Conservation (phyloP, 2,888 invertebrate species). For the Malacosoma neustria region DNA sequence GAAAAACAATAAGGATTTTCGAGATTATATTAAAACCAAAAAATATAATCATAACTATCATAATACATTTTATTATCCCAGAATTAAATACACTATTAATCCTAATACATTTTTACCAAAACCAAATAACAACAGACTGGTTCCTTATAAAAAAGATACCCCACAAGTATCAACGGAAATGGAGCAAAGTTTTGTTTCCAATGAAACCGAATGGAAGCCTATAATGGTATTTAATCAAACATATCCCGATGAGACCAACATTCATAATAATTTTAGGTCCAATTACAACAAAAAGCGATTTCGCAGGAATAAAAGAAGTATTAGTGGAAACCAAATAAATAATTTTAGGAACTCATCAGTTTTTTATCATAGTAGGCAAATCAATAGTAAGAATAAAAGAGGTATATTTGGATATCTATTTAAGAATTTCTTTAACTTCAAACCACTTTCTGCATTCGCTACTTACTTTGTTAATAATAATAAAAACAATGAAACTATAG, state of each 20-base stretch:
- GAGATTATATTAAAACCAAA: slow-evolving; percentile 60
- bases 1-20: slow-evolving; percentile 59
- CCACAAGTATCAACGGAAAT: slow-evolving; percentile 19
- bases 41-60: slow-evolving; percentile 65
- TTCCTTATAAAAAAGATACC: slow-evolving; percentile 33
- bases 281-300: slow-evolving; percentile 24
- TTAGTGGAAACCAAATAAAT: slow-evolving; percentile 4
- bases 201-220: slow-evolving; percentile 52
- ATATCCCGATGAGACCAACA: slow-evolving; percentile 3
- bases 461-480: neutral
- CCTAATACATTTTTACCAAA: slow-evolving; percentile 37
- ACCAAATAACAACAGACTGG: slow-evolving; percentile 43
- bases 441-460: neutral
- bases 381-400: neutral
- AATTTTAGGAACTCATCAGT: neutral
- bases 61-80: slow-evolving; percentile 56
- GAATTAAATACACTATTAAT: slow-evolving; percentile 54
- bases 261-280: slow-evolving; percentile 15
- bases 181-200: slow-evolving; percentile 10
- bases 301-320: slow-evolving; percentile 31
- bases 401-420: neutral
- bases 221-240: slow-evolving; percentile 36
- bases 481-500: no score
- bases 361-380: neutral
- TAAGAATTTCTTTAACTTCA: neutral